Base-by-base conservation (phyloP, 2,888 invertebrate genomes). In the Patella depressa region DNA sequence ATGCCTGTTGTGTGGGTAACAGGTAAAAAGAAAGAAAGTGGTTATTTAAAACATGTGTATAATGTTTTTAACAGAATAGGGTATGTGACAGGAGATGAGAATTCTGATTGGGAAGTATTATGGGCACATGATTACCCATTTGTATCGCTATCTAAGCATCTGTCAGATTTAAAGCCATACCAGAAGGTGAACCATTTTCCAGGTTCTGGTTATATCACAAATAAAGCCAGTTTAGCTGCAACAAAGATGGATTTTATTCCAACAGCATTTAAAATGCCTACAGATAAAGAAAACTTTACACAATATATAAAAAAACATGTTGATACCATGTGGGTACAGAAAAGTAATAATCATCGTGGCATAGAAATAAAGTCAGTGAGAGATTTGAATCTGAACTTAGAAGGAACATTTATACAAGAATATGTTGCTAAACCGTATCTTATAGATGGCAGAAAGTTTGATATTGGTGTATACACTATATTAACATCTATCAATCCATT, bases 61-160 rank as follows among this genome's bases (percentile, higher is more conserved):
- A 93, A 94, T 55, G 95, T 97, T 2, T 93, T 99, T 80, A 93
- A 95, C 12, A 93, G 95, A 81, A 90, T 96, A 17, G 97, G 97
- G 0, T 97, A 95, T 86, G 91, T 93, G 77, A 93, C 81, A 7
- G 86, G 87, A 17, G 81, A 83, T 59, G 78, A 83, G 15, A 77
- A 85, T 11, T 91, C 93, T 0, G 92, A 93, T 0, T 98, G 98
- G 97, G 94, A 95, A 89, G 93, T 98, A 0, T 92, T 98, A 14
- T 99, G 99, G 98, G 95, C 97, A 0, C 97, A 98, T 90, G 96
- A 97, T 87, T 98, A 96, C 90, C 98, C 98, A 0, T 98, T 97
- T 79, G 91, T 93, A 76, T 91, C 90, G 0, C 89, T 96, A 14
- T 91, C 93, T 76, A 83, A 91, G 4, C 88, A 91, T 71, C 87